Evolutionary conservation across 1,140 invertebrate genomes (phyloP).

Genomic region (Notospermus geniculatus): DNA sequence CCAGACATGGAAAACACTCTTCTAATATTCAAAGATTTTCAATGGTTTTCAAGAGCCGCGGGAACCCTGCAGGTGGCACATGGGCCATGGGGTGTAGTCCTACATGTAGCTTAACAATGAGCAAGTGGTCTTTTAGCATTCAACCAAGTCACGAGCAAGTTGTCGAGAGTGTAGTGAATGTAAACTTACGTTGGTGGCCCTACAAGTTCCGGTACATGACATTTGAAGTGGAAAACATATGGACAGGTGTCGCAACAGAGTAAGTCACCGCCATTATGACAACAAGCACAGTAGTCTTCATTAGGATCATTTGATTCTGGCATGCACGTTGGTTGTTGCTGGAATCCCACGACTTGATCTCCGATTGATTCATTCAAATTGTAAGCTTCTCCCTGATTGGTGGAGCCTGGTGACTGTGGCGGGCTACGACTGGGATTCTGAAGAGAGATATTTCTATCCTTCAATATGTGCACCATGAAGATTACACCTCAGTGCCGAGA

Average conservation of each 20-base stretch:
- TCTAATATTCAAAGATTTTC: no score
- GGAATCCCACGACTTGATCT: constrained; percentile 1
- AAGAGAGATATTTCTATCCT: neutral
- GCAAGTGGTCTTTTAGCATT: no score
- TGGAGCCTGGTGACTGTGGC: neutral
- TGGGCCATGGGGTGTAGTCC: no score
- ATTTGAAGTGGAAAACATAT: constrained; percentile 89
- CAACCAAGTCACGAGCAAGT: no score
- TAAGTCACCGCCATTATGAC: constrained; percentile 88
- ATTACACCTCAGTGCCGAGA: no score
- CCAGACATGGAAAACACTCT: no score
- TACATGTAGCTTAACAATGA: no score
- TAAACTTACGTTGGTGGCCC: constrained; percentile 41
- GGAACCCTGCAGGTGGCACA: no score
- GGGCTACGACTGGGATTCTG: neutral
- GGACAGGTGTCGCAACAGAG: constrained; percentile 92
- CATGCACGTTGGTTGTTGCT: neutral
- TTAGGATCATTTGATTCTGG: constrained; percentile 71
- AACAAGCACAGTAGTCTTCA: constrained; percentile 94
- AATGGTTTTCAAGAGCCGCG: no score
- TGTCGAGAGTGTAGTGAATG: no score
- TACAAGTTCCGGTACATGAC: constrained; percentile 84
- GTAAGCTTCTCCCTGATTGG: neutral
- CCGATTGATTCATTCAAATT: constrained; percentile 9
- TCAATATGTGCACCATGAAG: no score